phyloP scores from a whole-genome alignment of 2,888 invertebrate genomes.

The Ceriagrion tenellum region DNA sequence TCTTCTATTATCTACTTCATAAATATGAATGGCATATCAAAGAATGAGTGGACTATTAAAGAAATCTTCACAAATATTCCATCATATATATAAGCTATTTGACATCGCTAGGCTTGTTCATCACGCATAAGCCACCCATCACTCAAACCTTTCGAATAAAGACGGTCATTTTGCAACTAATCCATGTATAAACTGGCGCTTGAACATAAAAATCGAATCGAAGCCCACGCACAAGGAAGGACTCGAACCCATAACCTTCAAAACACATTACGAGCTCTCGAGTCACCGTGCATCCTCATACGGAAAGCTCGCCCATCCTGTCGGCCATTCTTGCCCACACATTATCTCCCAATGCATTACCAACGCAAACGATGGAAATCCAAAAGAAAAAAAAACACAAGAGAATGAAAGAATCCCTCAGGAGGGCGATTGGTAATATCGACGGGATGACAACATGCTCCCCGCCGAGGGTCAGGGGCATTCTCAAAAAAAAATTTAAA shows the following conservation, averaged over 20 bases:
- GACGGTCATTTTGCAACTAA: not conserved
- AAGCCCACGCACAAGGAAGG: not conserved
- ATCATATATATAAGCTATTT: not conserved
- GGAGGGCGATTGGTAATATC: conserved; percentile 62
- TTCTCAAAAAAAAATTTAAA: not conserved
- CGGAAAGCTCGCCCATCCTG: not conserved
- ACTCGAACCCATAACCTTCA: not conserved
- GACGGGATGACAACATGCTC: conserved; percentile 59
- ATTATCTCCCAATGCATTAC: conserved; percentile 58
- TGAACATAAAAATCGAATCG: not conserved
- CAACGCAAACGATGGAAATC: conserved; percentile 30
- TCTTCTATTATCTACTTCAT: not conserved
- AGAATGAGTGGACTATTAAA: too few relatives aligned
- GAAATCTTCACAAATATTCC: too few relatives aligned
- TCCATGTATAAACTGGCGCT: not conserved
- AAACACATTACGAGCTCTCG: not conserved
- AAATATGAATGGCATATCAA: too few relatives aligned
- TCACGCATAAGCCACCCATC: not conserved
- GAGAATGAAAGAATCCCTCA: conserved; percentile 49
- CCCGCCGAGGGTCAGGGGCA: conserved; percentile 58
- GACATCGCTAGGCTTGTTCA: not conserved
- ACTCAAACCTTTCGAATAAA: not conserved
- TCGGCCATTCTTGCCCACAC: conserved; percentile 29
- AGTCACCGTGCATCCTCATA: not conserved
- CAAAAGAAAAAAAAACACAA: not conserved